Percentiles rank a stretch among this genome's conserved stretches.
Evolutionary conservation across 2,113 vertebrate species (phyloP).

Genomic region (Prionailurus viverrinus): DNA sequence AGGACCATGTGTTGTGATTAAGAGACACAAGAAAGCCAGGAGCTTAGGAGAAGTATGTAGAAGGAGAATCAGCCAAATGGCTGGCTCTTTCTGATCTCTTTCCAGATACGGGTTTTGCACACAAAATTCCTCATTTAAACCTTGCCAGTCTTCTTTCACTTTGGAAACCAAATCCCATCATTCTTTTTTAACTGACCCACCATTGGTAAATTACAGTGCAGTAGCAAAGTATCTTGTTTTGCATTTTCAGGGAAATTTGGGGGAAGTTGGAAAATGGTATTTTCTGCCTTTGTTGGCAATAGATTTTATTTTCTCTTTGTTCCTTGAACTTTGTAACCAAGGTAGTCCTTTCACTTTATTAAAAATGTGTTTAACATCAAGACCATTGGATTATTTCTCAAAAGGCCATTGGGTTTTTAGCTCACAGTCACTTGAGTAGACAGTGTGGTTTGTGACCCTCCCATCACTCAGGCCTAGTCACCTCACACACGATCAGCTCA

Average conservation of each 20-base stretch:
- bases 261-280: background rate
- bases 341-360: conserved; percentile 34
- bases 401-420: background rate
- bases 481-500: background rate
- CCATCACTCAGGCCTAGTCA: background rate
- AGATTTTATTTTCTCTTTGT: conserved; percentile 58
- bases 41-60: background rate
- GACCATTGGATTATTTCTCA: conserved; percentile 21
- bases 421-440: background rate
- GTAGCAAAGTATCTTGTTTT: background rate
- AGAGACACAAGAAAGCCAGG: conserved; percentile 26
- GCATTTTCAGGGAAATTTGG: conserved; percentile 47
- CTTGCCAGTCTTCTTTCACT: conserved; percentile 15
- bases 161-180: conserved; percentile 9
- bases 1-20: conserved; percentile 39
- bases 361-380: conserved; percentile 33
- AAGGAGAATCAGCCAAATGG: conserved; percentile 19
- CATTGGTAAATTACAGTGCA: background rate
- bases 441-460: conserved; percentile 5
- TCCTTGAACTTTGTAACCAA: conserved; percentile 49
- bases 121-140: conserved; percentile 46
- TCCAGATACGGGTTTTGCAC: conserved; percentile 44
- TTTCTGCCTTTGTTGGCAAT: conserved; percentile 40
- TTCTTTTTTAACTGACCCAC: conserved; percentile 48
- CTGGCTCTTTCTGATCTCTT: conserved; percentile 37